Conservation (phyloP, 2,888 invertebrate species). For the Rhagophthalmus giganteus region DNA sequence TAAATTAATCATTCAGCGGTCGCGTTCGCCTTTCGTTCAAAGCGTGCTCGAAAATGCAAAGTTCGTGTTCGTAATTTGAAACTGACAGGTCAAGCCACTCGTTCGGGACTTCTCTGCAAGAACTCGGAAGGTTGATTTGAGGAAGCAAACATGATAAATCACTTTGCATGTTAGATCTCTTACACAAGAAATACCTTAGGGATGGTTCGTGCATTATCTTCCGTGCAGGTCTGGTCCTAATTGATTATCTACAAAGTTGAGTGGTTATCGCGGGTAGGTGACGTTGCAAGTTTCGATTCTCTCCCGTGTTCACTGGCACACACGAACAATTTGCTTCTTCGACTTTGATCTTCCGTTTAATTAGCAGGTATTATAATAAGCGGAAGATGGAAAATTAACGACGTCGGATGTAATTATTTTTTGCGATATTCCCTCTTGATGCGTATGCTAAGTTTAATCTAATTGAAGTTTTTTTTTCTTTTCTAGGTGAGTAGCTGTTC, state of each 20-base stretch:
- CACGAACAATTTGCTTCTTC: background rate
- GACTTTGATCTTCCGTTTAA: too few relatives aligned
- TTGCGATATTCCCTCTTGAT: too few relatives aligned
- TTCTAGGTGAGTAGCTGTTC: too few relatives aligned
- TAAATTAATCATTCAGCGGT: constrained; percentile 3
- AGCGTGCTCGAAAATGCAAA: constrained; percentile 22
- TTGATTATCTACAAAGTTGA: constrained; percentile 30
- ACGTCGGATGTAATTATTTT: too few relatives aligned
- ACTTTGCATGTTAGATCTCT: constrained; percentile 33
- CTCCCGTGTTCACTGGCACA: background rate
- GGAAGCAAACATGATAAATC: constrained; percentile 34
- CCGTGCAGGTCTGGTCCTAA: constrained; percentile 23
- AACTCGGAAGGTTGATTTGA: constrained; percentile 16
- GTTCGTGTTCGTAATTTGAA: constrained; percentile 9
- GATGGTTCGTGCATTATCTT: constrained; percentile 33
- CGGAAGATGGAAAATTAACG: too few relatives aligned
- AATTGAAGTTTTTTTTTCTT: too few relatives aligned
- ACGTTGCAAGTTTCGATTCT: constrained; percentile 1
- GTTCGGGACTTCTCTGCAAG: constrained; percentile 9
- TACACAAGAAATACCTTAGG: constrained; percentile 32
- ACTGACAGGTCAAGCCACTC: constrained; percentile 18
- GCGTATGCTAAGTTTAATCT: too few relatives aligned
- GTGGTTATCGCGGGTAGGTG: constrained; percentile 21
- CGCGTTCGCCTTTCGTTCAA: constrained; percentile 8
- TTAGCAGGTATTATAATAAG: too few relatives aligned